A percentile compares a stretch with the other conserved stretches of the same genome.
Evolutionary conservation across 53 echinoderm and acorn worm genomes (phyloP).

Genomic region (Mesocentrotus franciscanus): DNA sequence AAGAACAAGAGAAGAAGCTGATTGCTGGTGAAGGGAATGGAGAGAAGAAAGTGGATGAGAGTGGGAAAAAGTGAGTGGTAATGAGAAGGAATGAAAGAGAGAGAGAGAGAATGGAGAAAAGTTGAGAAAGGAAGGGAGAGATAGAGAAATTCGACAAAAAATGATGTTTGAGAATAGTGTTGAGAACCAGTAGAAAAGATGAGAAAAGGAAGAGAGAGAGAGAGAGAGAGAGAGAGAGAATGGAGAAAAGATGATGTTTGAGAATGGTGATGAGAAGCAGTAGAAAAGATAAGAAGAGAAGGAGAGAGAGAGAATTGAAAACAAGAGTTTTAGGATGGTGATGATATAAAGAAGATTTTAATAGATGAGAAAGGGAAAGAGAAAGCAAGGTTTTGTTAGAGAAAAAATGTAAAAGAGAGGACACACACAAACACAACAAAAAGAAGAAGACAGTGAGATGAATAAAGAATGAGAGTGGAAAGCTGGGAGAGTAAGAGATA

Average conservation of each 20-base stretch:
- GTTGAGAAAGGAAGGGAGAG: background rate
- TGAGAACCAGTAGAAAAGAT: background rate
- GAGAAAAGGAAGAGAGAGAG: background rate
- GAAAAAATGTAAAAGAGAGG: too few species aligned
- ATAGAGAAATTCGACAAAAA: background rate
- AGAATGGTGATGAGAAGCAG: conserved; percentile 10
- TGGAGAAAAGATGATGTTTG: background rate
- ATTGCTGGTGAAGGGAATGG: background rate
- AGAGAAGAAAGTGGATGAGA: background rate
- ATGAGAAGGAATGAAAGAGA: background rate
- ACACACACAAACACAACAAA: too few species aligned
- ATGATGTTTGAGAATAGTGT: background rate
- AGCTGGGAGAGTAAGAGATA: background rate
- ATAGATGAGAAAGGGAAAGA: background rate
- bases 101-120: background rate
- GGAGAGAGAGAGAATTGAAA: background rate
- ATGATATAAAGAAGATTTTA: too few species aligned
- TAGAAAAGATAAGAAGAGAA: conserved; percentile 45
- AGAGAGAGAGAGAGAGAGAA: background rate
- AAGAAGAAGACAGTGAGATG: too few species aligned
- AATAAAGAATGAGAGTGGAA: background rate
- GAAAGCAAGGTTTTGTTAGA: background rate
- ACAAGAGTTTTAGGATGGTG: background rate
- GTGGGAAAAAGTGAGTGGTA: background rate
- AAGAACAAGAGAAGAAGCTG: conserved; percentile 54